Evolutionary conservation across 2,113 vertebrate species (phyloP).

Genomic region (Pygoscelis antarcticus): DNA sequence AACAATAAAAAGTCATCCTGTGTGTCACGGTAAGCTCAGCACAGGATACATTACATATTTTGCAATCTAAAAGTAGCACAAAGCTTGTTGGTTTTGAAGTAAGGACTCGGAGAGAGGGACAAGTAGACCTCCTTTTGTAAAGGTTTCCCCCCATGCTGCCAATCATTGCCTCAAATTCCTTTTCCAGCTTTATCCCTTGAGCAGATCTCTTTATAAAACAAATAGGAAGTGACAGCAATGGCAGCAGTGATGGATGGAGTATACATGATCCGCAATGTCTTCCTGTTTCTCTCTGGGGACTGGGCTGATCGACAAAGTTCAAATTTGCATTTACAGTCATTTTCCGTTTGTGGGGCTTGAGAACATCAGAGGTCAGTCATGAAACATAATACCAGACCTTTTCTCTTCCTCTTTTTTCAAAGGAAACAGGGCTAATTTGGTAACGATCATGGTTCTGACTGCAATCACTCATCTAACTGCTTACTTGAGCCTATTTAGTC

Average conservation of each 20-base stretch:
- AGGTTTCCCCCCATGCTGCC: not conserved
- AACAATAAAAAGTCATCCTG: not conserved
- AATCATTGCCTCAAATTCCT: not conserved
- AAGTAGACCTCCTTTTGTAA: not conserved
- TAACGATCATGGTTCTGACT: not conserved
- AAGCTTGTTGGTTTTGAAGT: not conserved
- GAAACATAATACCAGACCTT: not conserved
- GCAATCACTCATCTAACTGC: not conserved
- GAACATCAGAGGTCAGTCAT: not conserved
- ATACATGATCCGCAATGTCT: not conserved
- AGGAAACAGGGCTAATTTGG: not conserved
- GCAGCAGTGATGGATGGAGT: not conserved
- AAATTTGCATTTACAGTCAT: not conserved
- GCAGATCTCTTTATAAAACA: not conserved
- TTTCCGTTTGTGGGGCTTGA: not conserved
- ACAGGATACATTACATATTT: not conserved
- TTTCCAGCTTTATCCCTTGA: not conserved
- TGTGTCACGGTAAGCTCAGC: not conserved
- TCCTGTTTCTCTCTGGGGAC: not conserved
- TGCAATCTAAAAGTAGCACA: not conserved
- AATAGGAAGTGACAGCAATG: not conserved
- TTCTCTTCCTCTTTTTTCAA: not conserved
- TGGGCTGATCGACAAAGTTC: not conserved
- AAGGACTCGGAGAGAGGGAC: not conserved
- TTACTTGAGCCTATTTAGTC: not conserved